phyloP scores from a whole-genome alignment of 2,113 vertebrate genomes.

The Aleadryas rufinucha region DNA sequence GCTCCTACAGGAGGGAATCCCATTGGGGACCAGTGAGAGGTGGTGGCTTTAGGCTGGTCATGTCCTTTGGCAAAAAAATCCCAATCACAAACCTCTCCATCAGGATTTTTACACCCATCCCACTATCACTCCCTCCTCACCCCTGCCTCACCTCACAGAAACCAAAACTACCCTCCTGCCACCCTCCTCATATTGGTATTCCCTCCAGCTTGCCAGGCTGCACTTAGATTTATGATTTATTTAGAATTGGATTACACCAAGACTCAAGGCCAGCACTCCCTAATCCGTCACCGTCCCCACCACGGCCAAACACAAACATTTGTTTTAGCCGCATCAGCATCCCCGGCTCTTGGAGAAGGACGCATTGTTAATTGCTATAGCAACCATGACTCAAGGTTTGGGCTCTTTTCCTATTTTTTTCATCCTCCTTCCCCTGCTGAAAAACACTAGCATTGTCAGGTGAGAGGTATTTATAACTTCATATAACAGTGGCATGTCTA shows the following conservation, averaged over 20 bases:
- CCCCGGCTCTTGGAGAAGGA: constrained; percentile 51
- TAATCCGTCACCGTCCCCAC: constrained; percentile 72
- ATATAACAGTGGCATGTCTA: constrained; percentile 49
- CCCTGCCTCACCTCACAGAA: background rate
- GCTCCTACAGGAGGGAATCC: background rate
- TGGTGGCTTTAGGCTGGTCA: background rate
- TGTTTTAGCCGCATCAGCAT: constrained; percentile 80
- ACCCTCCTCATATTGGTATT: constrained; percentile 55
- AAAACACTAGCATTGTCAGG: constrained; percentile 63
- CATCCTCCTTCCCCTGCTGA: background rate
- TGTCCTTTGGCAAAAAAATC: background rate
- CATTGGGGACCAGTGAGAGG: background rate
- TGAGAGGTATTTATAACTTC: constrained; percentile 77
- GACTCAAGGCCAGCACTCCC: constrained; percentile 72
- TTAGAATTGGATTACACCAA: constrained; percentile 72
- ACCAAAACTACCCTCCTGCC: background rate
- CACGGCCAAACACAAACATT: constrained; percentile 72
- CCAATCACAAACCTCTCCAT: background rate
- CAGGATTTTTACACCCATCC: background rate
- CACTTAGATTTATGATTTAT: constrained; percentile 78
- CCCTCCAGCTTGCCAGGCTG: constrained; percentile 30
- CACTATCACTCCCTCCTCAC: background rate
- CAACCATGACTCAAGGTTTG: constrained; percentile 53
- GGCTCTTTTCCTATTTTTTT: background rate
- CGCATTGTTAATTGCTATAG: constrained; percentile 69